Base-by-base conservation (phyloP, 2,888 invertebrate species). In the Eupithecia inturbata region DNA sequence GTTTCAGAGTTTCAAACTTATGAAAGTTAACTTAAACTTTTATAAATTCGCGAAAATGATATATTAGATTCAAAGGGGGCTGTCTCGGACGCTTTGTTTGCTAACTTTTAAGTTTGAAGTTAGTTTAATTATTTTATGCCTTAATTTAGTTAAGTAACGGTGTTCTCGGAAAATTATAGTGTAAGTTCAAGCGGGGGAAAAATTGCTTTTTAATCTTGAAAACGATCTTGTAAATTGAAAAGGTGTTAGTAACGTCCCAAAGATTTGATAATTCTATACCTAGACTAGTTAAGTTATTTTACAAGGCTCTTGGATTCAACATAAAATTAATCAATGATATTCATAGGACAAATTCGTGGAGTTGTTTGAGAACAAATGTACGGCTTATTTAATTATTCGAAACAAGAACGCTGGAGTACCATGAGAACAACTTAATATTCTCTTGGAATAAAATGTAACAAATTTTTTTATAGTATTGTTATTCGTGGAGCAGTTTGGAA, bases 11-110 rank as follows among this genome's bases (percentile, higher is more conserved):
- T 89, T 84, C 84, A 83, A 82, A 89, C 82, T 89, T 88, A 86
- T 84, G 83, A 81, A 83, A 87, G 84, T 87, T 86, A 80, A 83
- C 83, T 87, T 86, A 67, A 69, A 66, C 26, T 73, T 63, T 80
- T 81, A 86, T 83, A 86, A 87, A 86, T 85, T 83, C 77, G 83
- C 82, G 85, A 81, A 88, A 85, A 87, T 88, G 84, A 87, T 87
- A 83, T 86, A 86, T 87, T 82, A 77, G 79, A 78, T 80, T 81
- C 74, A 82, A 83, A 82, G 74, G 67, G 62, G 73, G 68, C 77
- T 76, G 74, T 68, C 74, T 73, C 31, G 64, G 69, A 77, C 70
- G 71, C 78, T 74, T 75, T 77, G 73, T 73, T 77, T 26, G 62
- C 28, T 33, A 78, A 78, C 73, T 79, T 77, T 75, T 71, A 73